phyloP scores from a whole-genome alignment of 2,888 invertebrate species.

The Andrena dorsata region DNA sequence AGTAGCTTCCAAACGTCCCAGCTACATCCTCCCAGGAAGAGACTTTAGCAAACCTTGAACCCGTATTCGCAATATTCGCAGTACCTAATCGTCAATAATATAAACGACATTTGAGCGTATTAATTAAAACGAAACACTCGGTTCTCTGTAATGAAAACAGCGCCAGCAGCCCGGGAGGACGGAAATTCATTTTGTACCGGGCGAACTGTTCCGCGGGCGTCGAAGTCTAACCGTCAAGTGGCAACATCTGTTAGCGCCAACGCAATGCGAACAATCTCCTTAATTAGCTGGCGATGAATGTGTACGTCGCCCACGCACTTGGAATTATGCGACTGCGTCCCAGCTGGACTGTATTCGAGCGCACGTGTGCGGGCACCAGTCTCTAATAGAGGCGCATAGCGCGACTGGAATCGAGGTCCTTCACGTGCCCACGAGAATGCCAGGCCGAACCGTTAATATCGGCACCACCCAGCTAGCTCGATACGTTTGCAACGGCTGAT shows the following conservation, averaged over 20 bases:
- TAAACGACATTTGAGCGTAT: not conserved
- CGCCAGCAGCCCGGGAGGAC: not conserved
- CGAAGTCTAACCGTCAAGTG: conserved; percentile 23
- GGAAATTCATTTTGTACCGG: not conserved
- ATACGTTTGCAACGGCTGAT: conserved; percentile 54
- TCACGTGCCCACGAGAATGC: conserved; percentile 55
- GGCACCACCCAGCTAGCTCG: conserved; percentile 4
- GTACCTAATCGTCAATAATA: not conserved
- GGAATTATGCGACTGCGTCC: conserved; percentile 32
- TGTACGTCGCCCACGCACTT: conserved; percentile 36
- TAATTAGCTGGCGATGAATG: conserved; percentile 59
- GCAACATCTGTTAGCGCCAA: conserved; percentile 29
- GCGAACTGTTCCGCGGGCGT: conserved; percentile 13
- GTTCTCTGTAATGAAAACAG: not conserved
- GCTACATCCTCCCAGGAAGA: not conserved
- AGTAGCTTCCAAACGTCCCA: not conserved
- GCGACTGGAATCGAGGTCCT: conserved; percentile 42
- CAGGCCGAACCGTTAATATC: conserved; percentile 52
- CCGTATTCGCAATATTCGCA: not conserved
- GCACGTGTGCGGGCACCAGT: conserved; percentile 19
- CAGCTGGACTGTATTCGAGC: conserved; percentile 8
- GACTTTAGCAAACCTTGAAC: not conserved
- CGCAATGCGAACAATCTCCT: conserved; percentile 68
- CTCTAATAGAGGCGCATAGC: conserved; percentile 23
- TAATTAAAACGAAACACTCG: conserved; percentile 5